Evolutionary conservation across 2,888 invertebrate genomes (phyloP), one percentile per base, ranked within the genome.

Genomic region (Ophioninae sp.): DNA sequence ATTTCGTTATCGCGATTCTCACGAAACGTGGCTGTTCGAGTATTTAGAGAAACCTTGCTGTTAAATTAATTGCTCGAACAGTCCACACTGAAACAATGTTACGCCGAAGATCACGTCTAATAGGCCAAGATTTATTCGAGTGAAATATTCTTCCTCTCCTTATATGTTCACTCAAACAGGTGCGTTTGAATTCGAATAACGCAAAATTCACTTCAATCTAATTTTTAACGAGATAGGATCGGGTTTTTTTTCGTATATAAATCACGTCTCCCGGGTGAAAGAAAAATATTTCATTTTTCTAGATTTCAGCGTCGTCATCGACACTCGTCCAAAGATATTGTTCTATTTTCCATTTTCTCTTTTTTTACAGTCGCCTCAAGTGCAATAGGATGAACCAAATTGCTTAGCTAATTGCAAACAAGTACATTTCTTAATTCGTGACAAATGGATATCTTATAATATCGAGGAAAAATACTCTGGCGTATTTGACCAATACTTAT

Each of bases 391-490:
- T 83, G 86, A 84, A 86, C 83, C 81, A 76, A 84, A 86, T 87
- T 79, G 70, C 67, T 87, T 82, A 75, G 62, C 78, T 77, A 81
- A 67, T 50, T 30, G 59, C 84, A 85, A 89, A 88, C 85, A 70
- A 65, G 89, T 87, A 85, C 17, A 86, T 85, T 69, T 85, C 87
- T 86, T 75, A 85, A 87, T 87, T 87, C 82, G 69, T 87, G 73
- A 86, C 88, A 86, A 88, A 79, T 67, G 80, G 88, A 89, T 86
- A 88, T 88, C 87, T 7, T 7, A 61, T 56, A 30, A 30, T 30
- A 82, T 82, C 87, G 85, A 87, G 85, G 86, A 85, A 85, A 86
- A 87, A 87, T 87, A 86, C 87, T 88, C 88, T 85, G 86, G 89
- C 88, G 87, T 86, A 87, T 88, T 67, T 88, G 86, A 86, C 77